Percentiles rank a stretch among this genome's conserved stretches.
These are phyloP conservation scores for Silurus glanis DNA, from an alignment of 2,113 vertebrate genomes.

Conservation along the genomic window DNA sequence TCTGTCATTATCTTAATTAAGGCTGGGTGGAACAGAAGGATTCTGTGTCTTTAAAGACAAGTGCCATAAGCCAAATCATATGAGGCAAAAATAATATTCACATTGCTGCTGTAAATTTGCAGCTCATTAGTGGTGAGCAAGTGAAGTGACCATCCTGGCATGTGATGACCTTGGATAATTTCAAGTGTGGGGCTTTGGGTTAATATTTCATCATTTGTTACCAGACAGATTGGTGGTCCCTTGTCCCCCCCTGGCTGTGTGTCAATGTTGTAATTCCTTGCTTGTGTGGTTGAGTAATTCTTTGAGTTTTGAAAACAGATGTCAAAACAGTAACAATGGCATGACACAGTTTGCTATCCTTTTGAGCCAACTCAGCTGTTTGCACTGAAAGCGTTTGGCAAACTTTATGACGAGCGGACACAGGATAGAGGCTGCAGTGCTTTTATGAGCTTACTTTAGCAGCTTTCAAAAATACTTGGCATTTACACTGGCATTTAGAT, in stretches of 20 bases:
- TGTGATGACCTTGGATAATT: slow-evolving; percentile 54
- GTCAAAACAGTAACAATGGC: slow-evolving; percentile 60
- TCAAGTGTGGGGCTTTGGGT: slow-evolving; percentile 48
- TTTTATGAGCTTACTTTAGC: slow-evolving; percentile 61
- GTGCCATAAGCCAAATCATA: slow-evolving; percentile 51
- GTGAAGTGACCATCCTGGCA: slow-evolving; percentile 49
- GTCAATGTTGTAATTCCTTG: slow-evolving; percentile 57
- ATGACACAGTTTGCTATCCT: slow-evolving; percentile 56
- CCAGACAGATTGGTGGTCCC: slow-evolving; percentile 56
- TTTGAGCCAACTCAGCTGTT: slow-evolving; percentile 56
- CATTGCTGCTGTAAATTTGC: slow-evolving; percentile 49
- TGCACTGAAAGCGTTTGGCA: slow-evolving; percentile 57
- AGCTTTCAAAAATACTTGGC: slow-evolving; percentile 55
- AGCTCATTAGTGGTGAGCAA: slow-evolving; percentile 54
- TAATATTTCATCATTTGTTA: slow-evolving; percentile 60
- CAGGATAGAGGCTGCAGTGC: slow-evolving; percentile 50
- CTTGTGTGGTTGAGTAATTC: slow-evolving; percentile 55
- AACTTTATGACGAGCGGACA: slow-evolving; percentile 54
- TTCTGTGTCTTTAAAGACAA: slow-evolving; percentile 41
- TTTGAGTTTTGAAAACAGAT: slow-evolving; percentile 57
- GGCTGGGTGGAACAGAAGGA: slow-evolving; percentile 36
- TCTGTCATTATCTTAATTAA: slow-evolving; percentile 39
- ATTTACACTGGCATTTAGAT: slow-evolving; percentile 68
- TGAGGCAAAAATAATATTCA: slow-evolving; percentile 51
- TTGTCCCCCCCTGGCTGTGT: slow-evolving; percentile 51